Evolutionary conservation across 2,888 invertebrate genomes (phyloP), one percentile per base, ranked within the genome.

Genomic region (Pocota personata): DNA sequence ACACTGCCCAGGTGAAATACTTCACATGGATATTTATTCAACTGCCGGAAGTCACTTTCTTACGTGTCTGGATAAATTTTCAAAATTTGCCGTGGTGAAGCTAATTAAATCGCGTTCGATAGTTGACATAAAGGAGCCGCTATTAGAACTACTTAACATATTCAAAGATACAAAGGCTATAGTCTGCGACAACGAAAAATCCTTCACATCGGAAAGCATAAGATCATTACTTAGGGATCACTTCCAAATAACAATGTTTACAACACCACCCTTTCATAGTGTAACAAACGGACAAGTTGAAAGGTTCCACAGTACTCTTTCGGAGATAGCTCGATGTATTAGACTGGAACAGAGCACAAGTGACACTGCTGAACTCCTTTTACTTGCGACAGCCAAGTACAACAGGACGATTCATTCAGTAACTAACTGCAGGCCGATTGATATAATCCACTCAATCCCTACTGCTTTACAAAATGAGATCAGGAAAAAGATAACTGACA

Each of bases 381-480:
- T n/a, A n/a, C n/a, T n/a, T n/a, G n/a, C n/a, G n/a, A n/a, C n/a
- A n/a, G n/a, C n/a, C n/a, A n/a, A n/a, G n/a, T n/a, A n/a, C n/a
- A n/a, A n/a, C n/a, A n/a, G n/a, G n/a, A n/a, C n/a, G n/a, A 55
- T 76, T 19, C 76, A 76, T 14, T 76, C 67, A 21, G 58, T 67
- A 0, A 76, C 43, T 12, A 21, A 21, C 0, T 27, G 64, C 0
- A 7, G 55, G 8, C 50, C 72, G 0, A 60, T 73, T 6, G 72
- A 73, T 14, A 14, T 43, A 1, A 43, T 27, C 8, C 60, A 58
- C 8, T 40, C 58, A 5, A 6, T 46, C 16, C 16, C 16, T 2
- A 10, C 16, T n/a, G 0, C 6, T 2, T 16, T 46, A 46, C 2
- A 16, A 16, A 46, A n/a, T n/a, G n/a, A n/a, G n/a, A n/a, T n/a